Base-by-base conservation (phyloP, 2,113 vertebrate genomes). In the Corvus cornix region DNA sequence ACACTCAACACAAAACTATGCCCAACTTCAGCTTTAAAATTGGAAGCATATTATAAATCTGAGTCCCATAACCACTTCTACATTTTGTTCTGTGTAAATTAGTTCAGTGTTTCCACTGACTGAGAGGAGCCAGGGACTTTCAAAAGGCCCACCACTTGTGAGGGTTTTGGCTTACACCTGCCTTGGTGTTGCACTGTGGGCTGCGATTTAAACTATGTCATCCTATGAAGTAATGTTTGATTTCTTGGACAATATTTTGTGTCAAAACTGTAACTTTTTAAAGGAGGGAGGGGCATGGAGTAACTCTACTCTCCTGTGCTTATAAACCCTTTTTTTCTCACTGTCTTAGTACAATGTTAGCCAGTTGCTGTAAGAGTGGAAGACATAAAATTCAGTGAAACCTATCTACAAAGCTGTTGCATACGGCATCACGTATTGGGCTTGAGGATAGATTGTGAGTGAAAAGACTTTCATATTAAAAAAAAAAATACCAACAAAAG, bases 371-470 rank as follows among this genome's bases (percentile, higher is more conserved):
- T 90, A 55, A 74, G 33, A 43, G 43, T 80, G 44, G 84, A 53
- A 97, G 72, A 74, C 30, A 28, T 80, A 70, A 55, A 62, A 49
- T 72, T 21, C 64, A 59, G 13, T 9, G 56, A 51, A 76, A 10
- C 9, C 30, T n/a, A 46, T 68, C 69, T 92, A 24, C 76, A 92
- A 93, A 90, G 69, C 60, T 92, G n/a, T 84, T 93, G 46, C 60
- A 84, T 15, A 63, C 0, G 3, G 66, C 83, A 79, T 72, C 81
- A 44, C 24, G 7, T 77, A 90, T 55, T 85, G 84, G 44, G 46
- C 46, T 82, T 74, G 39, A 68, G 74, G 21, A 30, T 53, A 24
- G 93, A 63, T 46, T 85, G n/a, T 53, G 55, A 24, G 37, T 96
- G 75, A 89, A 63, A 74, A 84, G 59, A 43, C 43, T 90, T 21